A percentile compares a stretch with the other conserved stretches of the same genome.
Evolutionary conservation across 1,140 invertebrate species (phyloP).

Genomic region (Physella acuta): DNA sequence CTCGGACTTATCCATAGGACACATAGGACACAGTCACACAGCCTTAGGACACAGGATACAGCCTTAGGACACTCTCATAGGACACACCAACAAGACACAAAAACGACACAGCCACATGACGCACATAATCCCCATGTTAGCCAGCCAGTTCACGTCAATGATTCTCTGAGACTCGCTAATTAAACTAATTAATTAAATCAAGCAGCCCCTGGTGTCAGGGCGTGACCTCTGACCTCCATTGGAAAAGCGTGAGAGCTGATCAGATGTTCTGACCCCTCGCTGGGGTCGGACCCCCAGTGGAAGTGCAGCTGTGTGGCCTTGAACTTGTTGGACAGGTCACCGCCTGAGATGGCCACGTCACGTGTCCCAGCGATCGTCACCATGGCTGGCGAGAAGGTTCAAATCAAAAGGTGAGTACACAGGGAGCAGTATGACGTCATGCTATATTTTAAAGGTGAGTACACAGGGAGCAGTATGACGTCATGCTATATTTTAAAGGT

Average conservation of each 20-base stretch:
- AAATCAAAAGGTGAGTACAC: neutral
- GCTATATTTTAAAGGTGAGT: neutral
- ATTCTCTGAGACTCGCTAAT: neutral
- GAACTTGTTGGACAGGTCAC: constrained; percentile 37
- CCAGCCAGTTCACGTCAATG: neutral
- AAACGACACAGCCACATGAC: neutral
- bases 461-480: neutral
- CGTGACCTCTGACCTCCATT: constrained; percentile 71
- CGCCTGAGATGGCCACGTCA: constrained; percentile 22
- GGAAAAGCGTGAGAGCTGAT: constrained; percentile 82
- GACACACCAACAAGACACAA: neutral
- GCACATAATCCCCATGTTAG: neutral
- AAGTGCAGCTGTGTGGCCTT: constrained; percentile 59
- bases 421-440: neutral
- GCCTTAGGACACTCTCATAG: no score
- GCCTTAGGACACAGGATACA: no score
- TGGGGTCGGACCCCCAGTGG: constrained; percentile 58
- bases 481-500: neutral
- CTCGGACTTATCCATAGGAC: no score
- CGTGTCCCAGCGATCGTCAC: neutral
- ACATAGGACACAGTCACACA: no score
- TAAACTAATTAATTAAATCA: neutral
- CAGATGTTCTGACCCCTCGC: constrained; percentile 60
- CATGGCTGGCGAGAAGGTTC: neutral
- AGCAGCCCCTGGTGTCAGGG: neutral